Evolutionary conservation across 2,113 vertebrate species (phyloP).

Genomic region (Sylvia atricapilla): DNA sequence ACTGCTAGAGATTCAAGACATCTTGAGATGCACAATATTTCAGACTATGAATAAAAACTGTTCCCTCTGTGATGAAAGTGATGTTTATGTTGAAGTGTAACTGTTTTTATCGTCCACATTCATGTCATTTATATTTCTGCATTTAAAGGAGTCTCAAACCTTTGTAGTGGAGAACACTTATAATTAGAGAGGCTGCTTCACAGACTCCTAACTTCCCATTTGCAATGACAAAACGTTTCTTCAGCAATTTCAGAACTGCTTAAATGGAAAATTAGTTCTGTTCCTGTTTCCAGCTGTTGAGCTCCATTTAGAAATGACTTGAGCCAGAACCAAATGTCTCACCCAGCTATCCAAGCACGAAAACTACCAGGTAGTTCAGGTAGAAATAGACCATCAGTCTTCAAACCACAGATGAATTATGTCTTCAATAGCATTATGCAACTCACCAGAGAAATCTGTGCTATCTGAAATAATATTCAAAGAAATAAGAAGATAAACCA

Average conservation of each 20-base stretch:
- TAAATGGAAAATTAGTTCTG: conserved; percentile 33
- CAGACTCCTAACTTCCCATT: background rate
- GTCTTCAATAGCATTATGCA: background rate
- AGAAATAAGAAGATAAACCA: background rate
- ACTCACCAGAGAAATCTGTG: background rate
- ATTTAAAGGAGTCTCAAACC: background rate
- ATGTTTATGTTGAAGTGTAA: background rate
- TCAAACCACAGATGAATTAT: background rate
- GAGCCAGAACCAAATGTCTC: conserved; percentile 10
- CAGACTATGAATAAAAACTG: background rate
- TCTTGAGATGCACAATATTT: background rate
- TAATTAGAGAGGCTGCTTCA: background rate
- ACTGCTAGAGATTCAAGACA: background rate
- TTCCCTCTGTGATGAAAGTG: background rate
- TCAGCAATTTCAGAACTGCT: conserved; percentile 1
- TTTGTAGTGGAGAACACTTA: background rate
- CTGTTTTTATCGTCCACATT: background rate
- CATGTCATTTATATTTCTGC: background rate
- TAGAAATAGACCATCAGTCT: conserved; percentile 14
- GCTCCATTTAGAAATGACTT: background rate
- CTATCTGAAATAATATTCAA: background rate
- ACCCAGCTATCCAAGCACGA: background rate
- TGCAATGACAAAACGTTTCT: background rate
- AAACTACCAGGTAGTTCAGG: conserved; percentile 13
- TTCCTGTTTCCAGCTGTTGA: conserved; percentile 27